Evolutionary conservation across 2,797 vertebrate genomes (phyloP), one percentile per base, ranked within the genome.

Genomic region (Hypotaenidia philippensis): DNA sequence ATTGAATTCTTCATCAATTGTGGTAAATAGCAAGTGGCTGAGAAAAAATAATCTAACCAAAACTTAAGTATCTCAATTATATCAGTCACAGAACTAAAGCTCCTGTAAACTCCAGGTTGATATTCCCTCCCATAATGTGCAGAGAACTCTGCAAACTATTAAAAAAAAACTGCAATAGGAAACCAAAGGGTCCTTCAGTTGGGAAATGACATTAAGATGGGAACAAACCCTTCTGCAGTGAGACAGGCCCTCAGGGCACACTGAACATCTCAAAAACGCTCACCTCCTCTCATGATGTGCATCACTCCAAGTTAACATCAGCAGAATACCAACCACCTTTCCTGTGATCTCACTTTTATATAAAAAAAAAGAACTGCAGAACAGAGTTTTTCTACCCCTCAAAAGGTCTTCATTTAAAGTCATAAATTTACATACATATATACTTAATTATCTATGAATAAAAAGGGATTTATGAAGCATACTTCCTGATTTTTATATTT

Each of bases 371-470:
- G 2, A 3, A 44, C 23, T 40, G 45, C 11, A 13, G 68, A 25
- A 45, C 47, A 32, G 1, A 32, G 1, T 0, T 45, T 71, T 79
- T 60, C 27, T 52, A 9, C 31, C 57, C 52, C 85, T 87, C 59
- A 84, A 50, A n/a, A 57, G 20, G 8, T 66, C 41, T 75, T 88
- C 14, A 32, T 80, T 78, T 90, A 71, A 89, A 94, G 31, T 36
- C 36, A 81, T 93, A 64, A 95, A 92, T 94, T 90, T 36, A 36
- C n/a, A 93, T 59, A 22, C 4, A 14, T 41, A 9, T 45, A 26
- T 15, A 27, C 52, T 91, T 8, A 94, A 93, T 89, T 91, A 91
- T 83, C 75, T 72, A 59, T 85, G 52, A 91, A 34, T 32, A 17
- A 41, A 88, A 71, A 70, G 44, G 25, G 11, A 57, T 84, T 88